phyloP scores from a whole-genome alignment of 1,140 invertebrate genomes.

The Nasonia giraulti region DNA sequence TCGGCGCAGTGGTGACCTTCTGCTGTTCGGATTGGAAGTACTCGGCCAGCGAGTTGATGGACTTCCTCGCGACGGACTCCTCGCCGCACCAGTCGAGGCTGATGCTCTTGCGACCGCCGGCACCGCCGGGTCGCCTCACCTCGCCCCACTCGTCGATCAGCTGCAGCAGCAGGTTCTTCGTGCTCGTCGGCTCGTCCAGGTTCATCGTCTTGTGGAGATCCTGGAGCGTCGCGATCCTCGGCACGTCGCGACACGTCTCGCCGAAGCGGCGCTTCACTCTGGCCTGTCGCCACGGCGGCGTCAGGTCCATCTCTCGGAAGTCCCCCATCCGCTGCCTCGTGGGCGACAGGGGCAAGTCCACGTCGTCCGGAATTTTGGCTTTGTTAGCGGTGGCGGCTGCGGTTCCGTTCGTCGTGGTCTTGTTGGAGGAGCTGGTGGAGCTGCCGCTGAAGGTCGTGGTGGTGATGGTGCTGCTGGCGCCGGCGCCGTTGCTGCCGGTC shows the following conservation, averaged over 20 bases:
- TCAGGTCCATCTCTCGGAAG: conserved; percentile 63
- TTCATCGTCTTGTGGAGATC: conserved; percentile 68
- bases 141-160: conserved; percentile 82
- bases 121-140: conserved; percentile 66
- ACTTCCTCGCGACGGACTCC: conserved; percentile 68
- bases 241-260: conserved; percentile 70
- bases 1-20: conserved; percentile 50
- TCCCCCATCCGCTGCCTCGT: conserved; percentile 12
- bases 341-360: neutral
- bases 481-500: neutral
- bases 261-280: conserved; percentile 67
- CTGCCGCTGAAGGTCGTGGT: too few species aligned
- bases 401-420: neutral
- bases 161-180: conserved; percentile 83
- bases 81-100: conserved; percentile 71
- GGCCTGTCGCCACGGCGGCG: conserved; percentile 66
- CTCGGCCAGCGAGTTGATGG: conserved; percentile 71
- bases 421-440: too few species aligned
- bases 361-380: neutral
- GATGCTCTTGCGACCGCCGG: conserved; percentile 65
- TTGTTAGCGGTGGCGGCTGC: neutral
- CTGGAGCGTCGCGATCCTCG: conserved; percentile 67
- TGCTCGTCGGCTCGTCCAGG: conserved; percentile 74
- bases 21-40: conserved; percentile 71
- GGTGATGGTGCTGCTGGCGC: neutral